phyloP scores from a whole-genome alignment of 1,140 invertebrate genomes.

The Heliconius hewitsoni region DNA sequence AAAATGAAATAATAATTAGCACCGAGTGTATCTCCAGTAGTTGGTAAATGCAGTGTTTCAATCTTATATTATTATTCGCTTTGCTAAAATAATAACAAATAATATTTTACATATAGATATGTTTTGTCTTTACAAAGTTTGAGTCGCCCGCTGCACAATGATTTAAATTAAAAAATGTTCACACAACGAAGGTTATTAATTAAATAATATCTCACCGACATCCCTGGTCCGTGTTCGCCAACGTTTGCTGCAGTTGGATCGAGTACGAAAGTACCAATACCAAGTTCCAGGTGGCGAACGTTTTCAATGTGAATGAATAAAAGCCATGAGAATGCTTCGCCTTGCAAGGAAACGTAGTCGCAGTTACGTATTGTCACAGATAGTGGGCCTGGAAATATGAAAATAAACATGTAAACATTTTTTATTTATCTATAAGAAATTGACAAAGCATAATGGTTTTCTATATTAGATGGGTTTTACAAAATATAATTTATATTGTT shows the following conservation, averaged over 20 bases:
- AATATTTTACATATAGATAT: neutral
- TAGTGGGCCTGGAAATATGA: conserved; percentile 80
- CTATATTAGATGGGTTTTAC: too few relatives aligned
- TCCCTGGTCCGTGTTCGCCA: conserved; percentile 71
- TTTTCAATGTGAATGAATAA: conserved; percentile 82
- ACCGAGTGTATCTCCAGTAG: neutral
- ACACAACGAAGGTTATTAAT: neutral
- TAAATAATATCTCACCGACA: conserved; percentile 58
- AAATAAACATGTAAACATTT: neutral
- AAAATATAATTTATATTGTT: too few relatives aligned
- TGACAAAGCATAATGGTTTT: neutral
- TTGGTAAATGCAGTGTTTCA: too few relatives aligned
- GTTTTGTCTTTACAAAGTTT: neutral
- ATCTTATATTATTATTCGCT: neutral
- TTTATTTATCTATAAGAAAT: neutral
- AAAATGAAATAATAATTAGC: conserved; percentile 48
- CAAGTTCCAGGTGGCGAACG: conserved; percentile 80
- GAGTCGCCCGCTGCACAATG: neutral
- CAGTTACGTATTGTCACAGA: conserved; percentile 82
- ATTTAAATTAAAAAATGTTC: neutral
- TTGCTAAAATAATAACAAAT: neutral
- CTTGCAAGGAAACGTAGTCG: conserved; percentile 82
- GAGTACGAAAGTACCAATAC: conserved; percentile 84
- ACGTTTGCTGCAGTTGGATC: conserved; percentile 78
- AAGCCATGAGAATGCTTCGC: conserved; percentile 85